Evolutionary conservation across 1,140 invertebrate genomes (phyloP).

Genomic region (Macrotrachela quadricornifera): DNA sequence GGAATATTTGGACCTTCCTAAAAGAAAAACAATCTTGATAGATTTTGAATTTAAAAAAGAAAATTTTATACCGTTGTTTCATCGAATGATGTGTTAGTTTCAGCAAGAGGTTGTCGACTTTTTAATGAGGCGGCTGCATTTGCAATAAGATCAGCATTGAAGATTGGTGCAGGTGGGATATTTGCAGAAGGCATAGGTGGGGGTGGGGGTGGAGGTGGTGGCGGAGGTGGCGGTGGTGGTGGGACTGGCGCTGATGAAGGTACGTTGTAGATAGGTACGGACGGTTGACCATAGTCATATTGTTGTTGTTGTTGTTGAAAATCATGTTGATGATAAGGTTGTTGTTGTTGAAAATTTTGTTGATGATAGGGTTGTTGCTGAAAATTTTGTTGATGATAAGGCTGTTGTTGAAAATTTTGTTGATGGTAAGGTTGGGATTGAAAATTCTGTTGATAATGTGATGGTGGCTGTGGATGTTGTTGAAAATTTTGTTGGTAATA

Average conservation of each 20-base stretch:
- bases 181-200: conserved; percentile 1
- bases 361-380: background rate
- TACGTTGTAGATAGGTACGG: background rate
- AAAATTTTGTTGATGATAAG: background rate
- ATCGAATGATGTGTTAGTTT: background rate
- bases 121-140: background rate
- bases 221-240: background rate
- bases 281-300: background rate
- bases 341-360: background rate
- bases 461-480: too few species aligned
- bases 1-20: background rate
- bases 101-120: background rate
- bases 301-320: background rate
- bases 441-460: background rate
- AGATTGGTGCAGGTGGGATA: background rate
- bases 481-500: too few species aligned
- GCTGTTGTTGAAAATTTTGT: background rate
- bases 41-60: background rate
- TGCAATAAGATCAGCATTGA: too few species aligned
- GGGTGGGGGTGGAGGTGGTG: background rate
- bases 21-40: background rate
- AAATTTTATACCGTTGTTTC: background rate
- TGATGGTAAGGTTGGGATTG: background rate
- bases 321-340: background rate
- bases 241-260: background rate